phyloP scores from a whole-genome alignment of 2,113 vertebrate genomes.

The Xenopus laevis region DNA sequence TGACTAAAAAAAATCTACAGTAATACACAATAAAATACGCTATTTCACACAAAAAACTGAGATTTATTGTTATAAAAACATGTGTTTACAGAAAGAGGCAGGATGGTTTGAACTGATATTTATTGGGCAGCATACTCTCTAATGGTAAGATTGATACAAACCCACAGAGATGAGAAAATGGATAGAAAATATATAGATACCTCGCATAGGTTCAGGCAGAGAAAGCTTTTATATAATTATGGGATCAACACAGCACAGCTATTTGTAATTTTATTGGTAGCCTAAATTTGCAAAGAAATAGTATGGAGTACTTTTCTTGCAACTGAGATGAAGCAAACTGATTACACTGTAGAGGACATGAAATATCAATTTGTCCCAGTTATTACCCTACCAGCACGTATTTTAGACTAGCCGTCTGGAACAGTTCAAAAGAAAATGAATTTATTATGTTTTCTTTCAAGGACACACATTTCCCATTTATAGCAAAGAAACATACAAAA shows the following conservation, averaged over 20 bases:
- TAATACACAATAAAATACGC: background rate
- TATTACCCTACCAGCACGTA: conserved; percentile 45
- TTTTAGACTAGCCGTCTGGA: conserved; percentile 33
- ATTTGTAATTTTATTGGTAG: conserved; percentile 46
- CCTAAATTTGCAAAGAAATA: conserved; percentile 43
- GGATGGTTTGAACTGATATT: conserved; percentile 23
- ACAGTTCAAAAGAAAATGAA: conserved; percentile 40
- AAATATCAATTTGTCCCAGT: conserved; percentile 46
- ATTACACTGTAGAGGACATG: conserved; percentile 42
- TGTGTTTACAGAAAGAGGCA: background rate
- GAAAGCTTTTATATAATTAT: conserved; percentile 46
- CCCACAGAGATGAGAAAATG: conserved; percentile 38
- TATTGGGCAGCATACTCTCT: conserved; percentile 22
- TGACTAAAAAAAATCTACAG: too few species aligned
- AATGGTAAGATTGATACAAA: conserved; percentile 36
- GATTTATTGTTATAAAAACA: conserved; percentile 9
- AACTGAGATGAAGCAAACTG: conserved; percentile 42
- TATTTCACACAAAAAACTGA: background rate
- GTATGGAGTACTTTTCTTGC: conserved; percentile 39
- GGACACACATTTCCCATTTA: conserved; percentile 36
- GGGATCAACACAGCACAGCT: conserved; percentile 42
- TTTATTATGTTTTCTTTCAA: conserved; percentile 43
- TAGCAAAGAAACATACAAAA: conserved; percentile 19
- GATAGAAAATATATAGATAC: conserved; percentile 40
- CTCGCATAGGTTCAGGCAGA: conserved; percentile 31